Evolutionary conservation across 1,140 invertebrate genomes (phyloP), one percentile per base, ranked within the genome.

Genomic region (Phenacoccus solenopsis): DNA sequence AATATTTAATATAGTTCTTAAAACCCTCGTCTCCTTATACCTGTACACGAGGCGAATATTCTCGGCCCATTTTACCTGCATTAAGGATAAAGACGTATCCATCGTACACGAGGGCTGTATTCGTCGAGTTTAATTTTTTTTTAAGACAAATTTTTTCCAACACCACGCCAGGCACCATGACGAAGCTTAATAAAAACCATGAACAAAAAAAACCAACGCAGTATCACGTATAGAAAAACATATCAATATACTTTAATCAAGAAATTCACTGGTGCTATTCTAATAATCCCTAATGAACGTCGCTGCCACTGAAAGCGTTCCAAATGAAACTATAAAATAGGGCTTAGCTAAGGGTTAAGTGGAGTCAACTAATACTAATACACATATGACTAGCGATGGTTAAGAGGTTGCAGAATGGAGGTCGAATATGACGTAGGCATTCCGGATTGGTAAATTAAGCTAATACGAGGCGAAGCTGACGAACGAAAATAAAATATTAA

Each of bases 331-430:
- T 64, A 64, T 27, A 64, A 64, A 64, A 64, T 64, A 64, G 59
- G 59, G 59, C 25, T 64, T 64, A 64, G 59, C 59, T 27, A 24
- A 22, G 59, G 59, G 59, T 64, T 64, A 64, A 64, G 59, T 64
- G 59, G 59, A 64, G 59, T 64, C 59, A 64, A 64, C 21, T 64
- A 64, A 64, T 64, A 64, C 59, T 64, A 64, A 64, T 64, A 64
- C 59, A 64, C 59, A 64, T 24, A 27, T 25, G 59, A 64, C 59
- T 64, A 64, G 25, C 5, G 22, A 25, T 64, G 59, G 59, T 64
- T 64, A 27, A 64, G 25, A 64, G 59, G 59, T 64, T 64, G 59
- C 59, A 24, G 59, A 64, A 64, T 64, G 25, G 59, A 64, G 59
- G 59, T 64, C 59, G 59, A 64, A 64, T 64, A 64, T 64, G 59